These are phyloP conservation scores for Pipistrellus kuhlii DNA, from an alignment of 2,797 vertebrate species.

Conservation along the genomic window DNA sequence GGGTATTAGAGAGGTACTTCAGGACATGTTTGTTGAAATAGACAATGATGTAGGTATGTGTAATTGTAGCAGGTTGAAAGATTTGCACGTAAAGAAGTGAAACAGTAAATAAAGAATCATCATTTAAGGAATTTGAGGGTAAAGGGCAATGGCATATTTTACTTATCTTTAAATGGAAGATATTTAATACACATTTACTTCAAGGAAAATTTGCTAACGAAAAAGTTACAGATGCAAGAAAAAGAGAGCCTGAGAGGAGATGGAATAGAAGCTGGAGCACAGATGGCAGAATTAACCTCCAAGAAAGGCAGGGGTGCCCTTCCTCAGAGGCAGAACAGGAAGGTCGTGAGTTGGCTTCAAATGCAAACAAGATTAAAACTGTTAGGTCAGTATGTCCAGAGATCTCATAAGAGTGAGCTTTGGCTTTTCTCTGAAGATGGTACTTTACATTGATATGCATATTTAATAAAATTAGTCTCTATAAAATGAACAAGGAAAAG, in stretches of 20 bases:
- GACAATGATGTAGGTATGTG: not conserved
- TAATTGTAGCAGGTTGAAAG: not conserved
- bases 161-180: not conserved
- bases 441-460: not conserved
- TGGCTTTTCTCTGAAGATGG: not conserved
- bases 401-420: no score
- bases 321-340: not conserved
- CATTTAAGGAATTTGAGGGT: not conserved
- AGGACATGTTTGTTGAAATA: not conserved
- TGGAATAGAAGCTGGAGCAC: not conserved
- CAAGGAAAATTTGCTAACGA: not conserved
- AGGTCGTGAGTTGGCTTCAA: not conserved
- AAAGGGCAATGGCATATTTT: not conserved
- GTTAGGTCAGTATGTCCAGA: not conserved
- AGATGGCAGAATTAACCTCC: not conserved
- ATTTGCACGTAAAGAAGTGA: not conserved
- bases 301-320: not conserved
- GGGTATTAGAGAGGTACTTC: not conserved
- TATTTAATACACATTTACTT: not conserved
- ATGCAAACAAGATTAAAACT: not conserved
- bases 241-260: not conserved
- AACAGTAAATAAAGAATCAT: not conserved
- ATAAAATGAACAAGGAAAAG: not conserved
- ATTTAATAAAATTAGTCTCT: not conserved
- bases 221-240: not conserved